phyloP scores from a whole-genome alignment of 2,888 invertebrate genomes.

The Thysanoteuthis rhombus region DNA sequence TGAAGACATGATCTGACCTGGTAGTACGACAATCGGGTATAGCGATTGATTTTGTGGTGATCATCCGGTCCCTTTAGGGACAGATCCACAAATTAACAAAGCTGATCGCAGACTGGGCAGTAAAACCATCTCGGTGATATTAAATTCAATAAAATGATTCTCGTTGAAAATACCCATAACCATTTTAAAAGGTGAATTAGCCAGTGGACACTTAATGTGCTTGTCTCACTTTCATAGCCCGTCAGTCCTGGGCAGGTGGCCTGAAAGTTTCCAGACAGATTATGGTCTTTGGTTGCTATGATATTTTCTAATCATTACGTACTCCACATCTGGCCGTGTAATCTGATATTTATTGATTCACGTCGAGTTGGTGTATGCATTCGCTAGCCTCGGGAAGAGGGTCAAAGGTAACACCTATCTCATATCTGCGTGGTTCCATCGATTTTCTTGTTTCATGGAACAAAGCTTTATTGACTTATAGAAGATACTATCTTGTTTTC shows the following conservation, averaged over 20 bases:
- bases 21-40: no score
- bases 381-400: not conserved
- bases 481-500: not conserved
- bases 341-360: not conserved
- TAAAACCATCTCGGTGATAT: no score
- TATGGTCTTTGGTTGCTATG: not conserved
- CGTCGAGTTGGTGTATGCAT: not conserved
- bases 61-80: no score
- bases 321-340: not conserved
- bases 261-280: conserved; percentile 12
- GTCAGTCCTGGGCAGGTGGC: not conserved
- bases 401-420: not conserved
- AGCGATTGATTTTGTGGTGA: no score
- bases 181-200: not conserved
- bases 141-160: not conserved
- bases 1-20: no score
- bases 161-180: not conserved
- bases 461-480: not conserved
- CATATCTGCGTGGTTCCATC: not conserved
- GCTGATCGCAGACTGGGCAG: no score
- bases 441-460: not conserved
- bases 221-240: not conserved
- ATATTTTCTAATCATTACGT: not conserved
- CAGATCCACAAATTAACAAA: no score
- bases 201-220: not conserved